These are phyloP conservation scores for Ahaetulla prasina DNA, from an alignment of 2,113 vertebrate species.

Conservation along the genomic window DNA sequence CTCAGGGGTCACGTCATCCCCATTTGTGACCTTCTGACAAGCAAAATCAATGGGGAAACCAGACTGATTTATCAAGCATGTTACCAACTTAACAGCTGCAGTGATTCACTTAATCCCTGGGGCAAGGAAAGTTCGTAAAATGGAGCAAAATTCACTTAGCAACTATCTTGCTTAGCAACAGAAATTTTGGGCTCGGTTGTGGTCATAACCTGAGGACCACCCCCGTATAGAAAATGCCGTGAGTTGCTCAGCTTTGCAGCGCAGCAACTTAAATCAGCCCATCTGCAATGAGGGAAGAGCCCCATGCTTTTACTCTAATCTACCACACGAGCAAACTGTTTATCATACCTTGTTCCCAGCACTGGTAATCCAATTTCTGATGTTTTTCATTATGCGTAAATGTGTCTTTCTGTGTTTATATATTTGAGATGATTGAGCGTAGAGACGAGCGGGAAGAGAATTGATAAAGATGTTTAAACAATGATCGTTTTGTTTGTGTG, in stretches of 20 bases:
- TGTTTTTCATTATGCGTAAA: constrained; percentile 56
- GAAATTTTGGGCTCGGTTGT: not conserved
- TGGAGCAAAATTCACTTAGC: not conserved
- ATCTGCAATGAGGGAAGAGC: constrained; percentile 46
- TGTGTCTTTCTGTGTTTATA: not conserved
- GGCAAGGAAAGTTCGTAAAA: not conserved
- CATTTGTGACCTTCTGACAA: not conserved
- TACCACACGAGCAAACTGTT: constrained; percentile 60
- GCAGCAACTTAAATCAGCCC: constrained; percentile 47
- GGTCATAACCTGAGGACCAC: not conserved
- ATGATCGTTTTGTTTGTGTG: constrained; percentile 48
- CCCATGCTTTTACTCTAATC: constrained; percentile 44
- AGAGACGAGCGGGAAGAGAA: not conserved
- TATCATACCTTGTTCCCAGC: constrained; percentile 63
- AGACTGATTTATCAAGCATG: too few species aligned
- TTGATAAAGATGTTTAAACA: constrained; percentile 65
- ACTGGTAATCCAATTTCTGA: constrained; percentile 66
- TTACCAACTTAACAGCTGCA: too few species aligned
- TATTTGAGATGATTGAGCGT: not conserved
- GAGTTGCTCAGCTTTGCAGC: constrained; percentile 25
- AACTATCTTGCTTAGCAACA: not conserved
- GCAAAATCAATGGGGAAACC: not conserved
- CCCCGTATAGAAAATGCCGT: not conserved
- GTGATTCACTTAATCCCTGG: not conserved
- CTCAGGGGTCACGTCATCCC: not conserved